These are phyloP conservation scores for Trichacis sp. DNA, from an alignment of 2,888 invertebrate genomes.

Conservation along the genomic window DNA sequence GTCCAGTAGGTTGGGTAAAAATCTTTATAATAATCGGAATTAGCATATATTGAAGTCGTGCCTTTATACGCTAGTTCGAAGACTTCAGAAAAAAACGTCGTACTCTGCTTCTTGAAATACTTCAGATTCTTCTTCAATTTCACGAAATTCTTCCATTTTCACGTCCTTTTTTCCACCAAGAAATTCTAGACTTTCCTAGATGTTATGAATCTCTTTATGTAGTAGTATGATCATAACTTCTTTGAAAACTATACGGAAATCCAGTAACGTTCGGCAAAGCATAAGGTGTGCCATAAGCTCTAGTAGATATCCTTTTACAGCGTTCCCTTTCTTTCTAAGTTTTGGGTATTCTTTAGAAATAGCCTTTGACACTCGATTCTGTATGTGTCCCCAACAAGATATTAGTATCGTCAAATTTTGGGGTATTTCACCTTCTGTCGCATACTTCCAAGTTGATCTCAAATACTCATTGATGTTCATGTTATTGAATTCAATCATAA, in stretches of 20 bases:
- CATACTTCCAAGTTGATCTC: no score
- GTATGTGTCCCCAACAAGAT: neutral
- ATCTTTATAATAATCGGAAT: no score
- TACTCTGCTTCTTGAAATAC: no score
- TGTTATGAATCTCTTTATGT: no score
- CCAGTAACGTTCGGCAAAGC: neutral
- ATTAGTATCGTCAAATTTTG: neutral
- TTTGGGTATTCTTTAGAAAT: neutral
- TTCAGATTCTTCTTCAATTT: slow-evolving; percentile 16
- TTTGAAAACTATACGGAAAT: neutral
- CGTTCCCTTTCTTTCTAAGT: neutral
- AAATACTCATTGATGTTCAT: no score
- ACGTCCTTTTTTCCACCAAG: slow-evolving; percentile 11
- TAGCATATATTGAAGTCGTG: slow-evolving; percentile 12
- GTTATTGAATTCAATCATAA: no score
- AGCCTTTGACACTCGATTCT: neutral
- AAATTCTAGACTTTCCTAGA: slow-evolving; percentile 9
- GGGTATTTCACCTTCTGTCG: neutral
- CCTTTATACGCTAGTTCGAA: neutral
- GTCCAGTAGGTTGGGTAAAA: no score
- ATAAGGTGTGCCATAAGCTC: neutral
- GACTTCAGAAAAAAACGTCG: neutral
- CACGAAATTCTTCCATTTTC: neutral
- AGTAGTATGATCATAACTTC: neutral
- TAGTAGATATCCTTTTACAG: neutral